These are phyloP conservation scores for Uropetala carovei DNA, from an alignment of 2,888 invertebrate species.

Conservation along the genomic window DNA sequence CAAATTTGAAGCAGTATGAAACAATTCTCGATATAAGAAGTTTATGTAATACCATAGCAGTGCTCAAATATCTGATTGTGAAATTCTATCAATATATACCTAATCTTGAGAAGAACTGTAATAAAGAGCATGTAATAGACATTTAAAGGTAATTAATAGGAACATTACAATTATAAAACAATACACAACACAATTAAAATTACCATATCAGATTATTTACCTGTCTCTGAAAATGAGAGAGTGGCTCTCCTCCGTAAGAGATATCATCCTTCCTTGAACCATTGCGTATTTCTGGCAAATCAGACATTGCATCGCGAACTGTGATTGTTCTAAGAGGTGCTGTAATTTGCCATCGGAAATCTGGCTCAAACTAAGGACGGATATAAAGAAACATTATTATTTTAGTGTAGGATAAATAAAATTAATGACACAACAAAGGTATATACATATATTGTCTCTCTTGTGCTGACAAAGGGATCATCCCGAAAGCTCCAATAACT, in stretches of 20 bases:
- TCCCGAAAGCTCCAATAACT: too few species aligned
- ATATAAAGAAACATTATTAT: conserved; percentile 52
- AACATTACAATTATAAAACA: neutral
- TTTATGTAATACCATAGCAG: too few species aligned
- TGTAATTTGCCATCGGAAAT: conserved; percentile 80
- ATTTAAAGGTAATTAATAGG: neutral
- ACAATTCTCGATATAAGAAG: too few species aligned
- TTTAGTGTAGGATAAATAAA: neutral
- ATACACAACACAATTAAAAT: neutral
- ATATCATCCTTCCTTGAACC: conserved; percentile 84
- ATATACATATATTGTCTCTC: too few species aligned
- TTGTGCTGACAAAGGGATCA: too few species aligned
- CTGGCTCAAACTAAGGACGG: conserved; percentile 74
- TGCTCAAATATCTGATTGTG: too few species aligned
- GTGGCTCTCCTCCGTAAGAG: conserved; percentile 83
- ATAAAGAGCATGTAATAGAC: neutral
- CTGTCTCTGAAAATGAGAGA: conserved; percentile 85
- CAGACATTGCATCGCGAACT: conserved; percentile 89
- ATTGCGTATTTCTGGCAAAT: conserved; percentile 85
- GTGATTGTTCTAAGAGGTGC: conserved; percentile 88
- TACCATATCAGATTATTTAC: conserved; percentile 69
- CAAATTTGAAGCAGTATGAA: too few species aligned
- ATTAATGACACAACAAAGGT: neutral
- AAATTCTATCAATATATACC: too few species aligned
- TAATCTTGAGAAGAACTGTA: too few species aligned